Evolutionary conservation across 2,113 vertebrate species (phyloP).

Genomic region (Aptenodytes forsteri): DNA sequence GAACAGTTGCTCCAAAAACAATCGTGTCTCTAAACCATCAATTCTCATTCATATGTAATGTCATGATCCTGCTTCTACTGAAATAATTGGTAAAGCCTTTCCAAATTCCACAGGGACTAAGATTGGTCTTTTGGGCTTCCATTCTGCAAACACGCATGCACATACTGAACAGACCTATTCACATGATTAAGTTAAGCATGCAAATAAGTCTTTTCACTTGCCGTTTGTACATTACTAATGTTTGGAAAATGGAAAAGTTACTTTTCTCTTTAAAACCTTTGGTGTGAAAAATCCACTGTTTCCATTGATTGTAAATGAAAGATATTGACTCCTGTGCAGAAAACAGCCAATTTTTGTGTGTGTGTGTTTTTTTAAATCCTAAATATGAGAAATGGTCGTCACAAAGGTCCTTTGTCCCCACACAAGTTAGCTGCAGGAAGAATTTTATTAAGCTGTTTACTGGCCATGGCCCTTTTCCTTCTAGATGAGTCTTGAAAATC

Average conservation of each 20-base stretch:
- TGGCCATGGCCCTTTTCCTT: neutral
- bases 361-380: neutral
- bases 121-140: slow-evolving; percentile 38
- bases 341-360: accelerated
- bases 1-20: slow-evolving; percentile 51
- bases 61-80: slow-evolving; percentile 39
- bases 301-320: neutral
- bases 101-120: neutral
- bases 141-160: neutral
- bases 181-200: slow-evolving; percentile 45
- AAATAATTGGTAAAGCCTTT: slow-evolving; percentile 49
- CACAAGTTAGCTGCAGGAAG: neutral
- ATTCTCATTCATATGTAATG: slow-evolving; percentile 64
- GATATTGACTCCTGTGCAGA: neutral
- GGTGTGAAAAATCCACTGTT: neutral
- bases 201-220: slow-evolving; percentile 44
- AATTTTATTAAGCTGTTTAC: neutral
- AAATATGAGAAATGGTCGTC: neutral
- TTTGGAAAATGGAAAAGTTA: neutral
- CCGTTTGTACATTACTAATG: neutral
- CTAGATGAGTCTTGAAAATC: neutral
- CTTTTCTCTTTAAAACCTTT: neutral
- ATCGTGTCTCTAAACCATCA: slow-evolving; percentile 26
- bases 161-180: slow-evolving; percentile 41
- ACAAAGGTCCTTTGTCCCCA: neutral